Conservation (phyloP, 1,140 invertebrate species). For the Apis florea region DNA sequence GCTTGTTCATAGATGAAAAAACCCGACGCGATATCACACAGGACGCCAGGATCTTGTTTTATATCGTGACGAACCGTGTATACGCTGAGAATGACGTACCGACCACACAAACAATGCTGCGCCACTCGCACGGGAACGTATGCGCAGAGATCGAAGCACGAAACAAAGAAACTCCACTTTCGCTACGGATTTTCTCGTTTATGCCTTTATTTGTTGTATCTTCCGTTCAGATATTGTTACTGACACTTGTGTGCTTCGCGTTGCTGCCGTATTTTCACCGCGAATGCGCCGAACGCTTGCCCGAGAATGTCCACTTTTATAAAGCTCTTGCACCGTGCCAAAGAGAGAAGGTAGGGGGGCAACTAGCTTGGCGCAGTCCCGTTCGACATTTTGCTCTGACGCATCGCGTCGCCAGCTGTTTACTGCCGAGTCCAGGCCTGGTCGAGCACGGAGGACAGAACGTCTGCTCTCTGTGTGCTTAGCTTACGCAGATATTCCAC, state of each 20-base stretch:
- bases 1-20: conserved; percentile 10
- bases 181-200: conserved; percentile 48
- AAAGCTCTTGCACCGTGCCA: conserved; percentile 36
- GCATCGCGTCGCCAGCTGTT: conserved; percentile 77
- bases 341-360: conserved; percentile 39
- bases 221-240: not conserved
- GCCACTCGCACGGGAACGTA: conserved; percentile 63
- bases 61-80: not conserved
- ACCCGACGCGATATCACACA: not conserved
- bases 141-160: conserved; percentile 63
- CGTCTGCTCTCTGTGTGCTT: conserved; percentile 35
- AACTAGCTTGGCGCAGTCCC: conserved; percentile 64
- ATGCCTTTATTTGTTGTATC: not conserved
- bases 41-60: conserved; percentile 16
- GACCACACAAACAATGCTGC: conserved; percentile 70
- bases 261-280: conserved; percentile 16
- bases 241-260: conserved; percentile 3
- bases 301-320: conserved; percentile 36
- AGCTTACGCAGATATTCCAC: conserved; percentile 43
- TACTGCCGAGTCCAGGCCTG: conserved; percentile 63
- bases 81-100: conserved; percentile 47
- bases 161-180: conserved; percentile 72
- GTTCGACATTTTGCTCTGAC: conserved; percentile 71
- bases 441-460: conserved; percentile 63
- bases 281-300: conserved; percentile 17